Evolutionary conservation across 2,113 vertebrate species (phyloP).

Genomic region (Chinchilla lanigera): DNA sequence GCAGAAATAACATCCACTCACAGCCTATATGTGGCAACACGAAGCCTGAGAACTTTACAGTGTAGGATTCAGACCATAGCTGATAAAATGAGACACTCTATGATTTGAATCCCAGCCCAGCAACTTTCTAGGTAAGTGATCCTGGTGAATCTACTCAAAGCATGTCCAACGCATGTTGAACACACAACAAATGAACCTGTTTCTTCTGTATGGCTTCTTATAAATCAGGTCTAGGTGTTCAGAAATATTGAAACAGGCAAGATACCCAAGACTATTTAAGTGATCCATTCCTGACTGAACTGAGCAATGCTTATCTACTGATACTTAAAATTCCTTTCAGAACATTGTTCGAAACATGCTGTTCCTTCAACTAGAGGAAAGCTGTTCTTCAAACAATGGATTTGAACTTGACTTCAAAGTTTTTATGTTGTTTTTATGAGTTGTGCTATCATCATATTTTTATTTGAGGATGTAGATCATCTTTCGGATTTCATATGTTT

Average conservation of each 20-base stretch:
- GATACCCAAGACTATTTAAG: neutral
- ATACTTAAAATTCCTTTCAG: slow-evolving; percentile 34
- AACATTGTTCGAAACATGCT: slow-evolving; percentile 40
- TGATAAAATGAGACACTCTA: neutral
- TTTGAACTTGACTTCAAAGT: neutral
- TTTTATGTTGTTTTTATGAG: neutral
- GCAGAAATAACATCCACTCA: neutral
- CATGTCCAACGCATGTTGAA: neutral
- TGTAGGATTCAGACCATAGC: neutral
- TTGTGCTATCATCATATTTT: neutral
- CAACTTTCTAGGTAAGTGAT: neutral
- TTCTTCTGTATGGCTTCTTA: neutral
- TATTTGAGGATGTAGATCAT: neutral
- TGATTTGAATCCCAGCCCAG: neutral
- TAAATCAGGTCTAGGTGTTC: neutral
- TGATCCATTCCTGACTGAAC: slow-evolving; percentile 40
- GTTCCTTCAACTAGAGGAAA: neutral
- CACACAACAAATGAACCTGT: neutral
- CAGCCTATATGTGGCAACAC: neutral
- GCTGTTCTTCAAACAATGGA: neutral
- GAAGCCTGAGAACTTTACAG: neutral
- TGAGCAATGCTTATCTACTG: neutral
- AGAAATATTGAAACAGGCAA: neutral
- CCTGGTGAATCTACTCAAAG: neutral
- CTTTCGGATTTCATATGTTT: neutral